A percentile compares a stretch with the other conserved stretches of the same genome.
These are phyloP conservation scores for Plutomurus gul DNA, from an alignment of 1,140 invertebrate species.

Conservation along the genomic window DNA sequence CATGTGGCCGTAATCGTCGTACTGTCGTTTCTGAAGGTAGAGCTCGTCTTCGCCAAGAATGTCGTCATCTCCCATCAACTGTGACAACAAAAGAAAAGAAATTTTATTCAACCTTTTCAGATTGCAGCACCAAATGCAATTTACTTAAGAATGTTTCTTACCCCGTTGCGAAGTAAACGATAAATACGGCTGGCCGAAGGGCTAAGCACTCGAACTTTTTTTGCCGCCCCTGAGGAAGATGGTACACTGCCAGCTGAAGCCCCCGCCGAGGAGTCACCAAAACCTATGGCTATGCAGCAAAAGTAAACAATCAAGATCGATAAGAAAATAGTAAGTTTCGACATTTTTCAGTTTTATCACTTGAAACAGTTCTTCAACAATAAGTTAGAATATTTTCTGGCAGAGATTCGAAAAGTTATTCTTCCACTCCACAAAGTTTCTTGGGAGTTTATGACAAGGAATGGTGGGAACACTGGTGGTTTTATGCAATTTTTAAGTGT, in stretches of 20 bases:
- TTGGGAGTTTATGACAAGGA: not conserved
- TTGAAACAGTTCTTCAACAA: not conserved
- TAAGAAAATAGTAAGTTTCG: conserved; percentile 5
- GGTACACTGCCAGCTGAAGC: not conserved
- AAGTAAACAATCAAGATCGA: conserved; percentile 21
- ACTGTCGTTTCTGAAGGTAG: conserved; percentile 62
- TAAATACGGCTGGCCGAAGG: conserved; percentile 32
- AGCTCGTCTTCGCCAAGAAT: conserved; percentile 64
- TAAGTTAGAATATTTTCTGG: not conserved
- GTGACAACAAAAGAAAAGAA: not conserved
- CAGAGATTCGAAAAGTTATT: not conserved
- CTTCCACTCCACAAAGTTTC: not conserved
- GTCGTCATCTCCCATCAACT: conserved; percentile 55
- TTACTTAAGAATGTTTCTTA: not conserved
- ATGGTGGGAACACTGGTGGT: not conserved
- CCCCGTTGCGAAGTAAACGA: conserved; percentile 39
- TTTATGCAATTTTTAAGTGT: conserved; percentile 1
- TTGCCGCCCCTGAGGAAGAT: not conserved
- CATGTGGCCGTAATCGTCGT: conserved; percentile 69
- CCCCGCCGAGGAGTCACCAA: not conserved
- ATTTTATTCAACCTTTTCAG: not conserved
- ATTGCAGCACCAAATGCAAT: not conserved
- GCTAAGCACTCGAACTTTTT: conserved; percentile 35
- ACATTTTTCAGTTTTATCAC: not conserved
- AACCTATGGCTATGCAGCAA: conserved; percentile 17